Evolutionary conservation across 2,113 vertebrate genomes (phyloP).

Genomic region (Lates calcarifer): DNA sequence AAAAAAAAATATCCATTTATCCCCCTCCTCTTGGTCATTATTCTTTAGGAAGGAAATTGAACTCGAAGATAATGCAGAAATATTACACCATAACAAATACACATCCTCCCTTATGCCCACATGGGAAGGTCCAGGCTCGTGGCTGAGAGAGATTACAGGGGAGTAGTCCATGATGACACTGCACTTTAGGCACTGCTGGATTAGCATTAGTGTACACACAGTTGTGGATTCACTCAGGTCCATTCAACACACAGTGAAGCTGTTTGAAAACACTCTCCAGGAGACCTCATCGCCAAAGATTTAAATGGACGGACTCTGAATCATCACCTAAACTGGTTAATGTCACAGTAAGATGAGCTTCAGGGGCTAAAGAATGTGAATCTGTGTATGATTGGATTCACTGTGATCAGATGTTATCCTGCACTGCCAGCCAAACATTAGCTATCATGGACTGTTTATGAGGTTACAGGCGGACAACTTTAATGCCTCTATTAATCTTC

Average conservation of each 20-base stretch:
- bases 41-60: neutral
- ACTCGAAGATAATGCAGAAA: neutral
- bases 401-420: neutral
- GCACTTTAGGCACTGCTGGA: constrained; percentile 58
- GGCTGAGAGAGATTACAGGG: constrained; percentile 57
- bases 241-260: constrained; percentile 5
- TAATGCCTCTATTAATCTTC: constrained; percentile 4
- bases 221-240: constrained; percentile 29
- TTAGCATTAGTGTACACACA: constrained; percentile 55
- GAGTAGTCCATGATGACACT: constrained; percentile 60
- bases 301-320: neutral
- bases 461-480: neutral
- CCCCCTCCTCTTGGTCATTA: neutral
- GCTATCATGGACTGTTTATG: neutral
- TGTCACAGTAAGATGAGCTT: neutral
- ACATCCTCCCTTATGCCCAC: neutral
- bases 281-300: neutral
- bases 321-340: neutral
- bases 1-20: neutral
- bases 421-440: neutral
- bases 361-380: neutral
- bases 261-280: neutral
- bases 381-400: neutral
- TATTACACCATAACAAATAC: constrained; percentile 3
- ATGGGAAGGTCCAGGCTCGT: constrained; percentile 17